phyloP scores from a whole-genome alignment of 2,888 invertebrate species.

The Xylophagus ater region DNA sequence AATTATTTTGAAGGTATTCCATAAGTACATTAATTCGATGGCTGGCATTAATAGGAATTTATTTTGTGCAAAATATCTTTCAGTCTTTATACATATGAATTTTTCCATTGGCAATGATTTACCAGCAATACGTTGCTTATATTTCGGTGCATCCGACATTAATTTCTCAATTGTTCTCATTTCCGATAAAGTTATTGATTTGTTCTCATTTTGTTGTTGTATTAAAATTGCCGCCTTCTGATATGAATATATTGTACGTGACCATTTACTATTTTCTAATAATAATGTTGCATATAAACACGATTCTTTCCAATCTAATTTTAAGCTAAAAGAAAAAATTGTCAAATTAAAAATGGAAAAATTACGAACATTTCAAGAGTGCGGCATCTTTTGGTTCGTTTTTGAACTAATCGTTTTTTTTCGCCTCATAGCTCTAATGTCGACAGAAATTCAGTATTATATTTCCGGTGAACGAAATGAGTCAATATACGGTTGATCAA shows the following conservation, averaged over 20 bases:
- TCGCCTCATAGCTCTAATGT: too few relatives aligned
- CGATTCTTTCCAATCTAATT: constrained; percentile 68
- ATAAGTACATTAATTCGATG: constrained; percentile 79
- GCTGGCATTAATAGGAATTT: constrained; percentile 67
- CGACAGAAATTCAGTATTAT: too few relatives aligned
- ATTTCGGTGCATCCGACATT: constrained; percentile 62
- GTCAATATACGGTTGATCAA: too few relatives aligned
- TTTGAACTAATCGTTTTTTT: too few relatives aligned
- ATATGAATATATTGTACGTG: constrained; percentile 82
- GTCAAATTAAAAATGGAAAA: too few relatives aligned
- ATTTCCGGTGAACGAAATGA: too few relatives aligned
- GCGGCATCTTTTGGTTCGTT: too few relatives aligned
- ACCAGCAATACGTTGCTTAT: constrained; percentile 85
- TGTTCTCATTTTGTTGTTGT: constrained; percentile 49
- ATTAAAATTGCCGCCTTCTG: constrained; percentile 74
- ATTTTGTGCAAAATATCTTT: constrained; percentile 64
- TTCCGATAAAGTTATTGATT: constrained; percentile 42
- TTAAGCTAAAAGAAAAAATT: too few relatives aligned
- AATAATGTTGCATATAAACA: constrained; percentile 59
- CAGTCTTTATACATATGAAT: constrained; percentile 78
- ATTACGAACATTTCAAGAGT: too few relatives aligned
- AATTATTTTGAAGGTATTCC: constrained; percentile 83
- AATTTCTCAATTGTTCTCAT: constrained; percentile 48
- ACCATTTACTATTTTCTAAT: constrained; percentile 78
- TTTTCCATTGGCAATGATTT: constrained; percentile 97